These are phyloP conservation scores for Psittacula cyanocephala DNA, from an alignment of 2,113 vertebrate species.

Conservation along the genomic window DNA sequence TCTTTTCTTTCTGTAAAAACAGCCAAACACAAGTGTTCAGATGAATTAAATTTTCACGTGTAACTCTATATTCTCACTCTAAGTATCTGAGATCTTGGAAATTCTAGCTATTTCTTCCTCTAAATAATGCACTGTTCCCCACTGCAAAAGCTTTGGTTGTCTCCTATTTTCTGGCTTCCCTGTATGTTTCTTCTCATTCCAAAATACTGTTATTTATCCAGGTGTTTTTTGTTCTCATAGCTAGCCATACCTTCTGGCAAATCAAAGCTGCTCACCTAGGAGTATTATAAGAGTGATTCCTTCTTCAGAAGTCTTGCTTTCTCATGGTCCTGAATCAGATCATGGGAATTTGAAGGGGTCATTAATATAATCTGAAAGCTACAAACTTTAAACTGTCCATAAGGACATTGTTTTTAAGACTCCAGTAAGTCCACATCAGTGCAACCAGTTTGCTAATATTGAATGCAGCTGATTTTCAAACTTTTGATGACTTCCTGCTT, in stretches of 20 bases:
- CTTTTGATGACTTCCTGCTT: neutral
- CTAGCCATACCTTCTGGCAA: neutral
- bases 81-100: neutral
- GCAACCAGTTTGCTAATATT: neutral
- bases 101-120: neutral
- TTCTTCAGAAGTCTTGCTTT: neutral
- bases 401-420: neutral
- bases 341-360: neutral
- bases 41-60: neutral
- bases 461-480: neutral
- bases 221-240: neutral
- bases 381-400: neutral
- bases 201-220: neutral
- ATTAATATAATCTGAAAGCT: neutral
- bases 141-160: neutral
- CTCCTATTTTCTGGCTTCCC: neutral
- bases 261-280: neutral
- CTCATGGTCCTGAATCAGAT: neutral
- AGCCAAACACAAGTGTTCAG: neutral
- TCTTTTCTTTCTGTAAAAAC: neutral
- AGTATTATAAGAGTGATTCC: neutral
- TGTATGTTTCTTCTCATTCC: neutral
- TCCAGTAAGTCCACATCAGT: neutral
- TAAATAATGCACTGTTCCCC: neutral
- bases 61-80: neutral